Base-by-base conservation (phyloP, 92 coral and sea anemone genomes). In the Pocillopora meandrina region DNA sequence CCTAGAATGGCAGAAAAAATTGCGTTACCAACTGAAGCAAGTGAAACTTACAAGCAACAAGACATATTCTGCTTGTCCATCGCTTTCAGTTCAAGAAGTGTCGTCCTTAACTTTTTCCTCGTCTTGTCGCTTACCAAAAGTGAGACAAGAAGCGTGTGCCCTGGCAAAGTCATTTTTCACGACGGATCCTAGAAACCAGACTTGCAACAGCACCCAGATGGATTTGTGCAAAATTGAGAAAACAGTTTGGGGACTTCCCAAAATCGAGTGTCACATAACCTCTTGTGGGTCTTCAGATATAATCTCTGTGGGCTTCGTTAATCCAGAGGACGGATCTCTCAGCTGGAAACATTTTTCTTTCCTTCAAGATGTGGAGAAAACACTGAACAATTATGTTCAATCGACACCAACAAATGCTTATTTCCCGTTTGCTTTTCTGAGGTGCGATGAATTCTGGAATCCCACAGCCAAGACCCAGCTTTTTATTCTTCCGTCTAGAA, bases 361-460 rank as follows among this genome's bases (percentile, higher is more conserved):
- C 18, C 85, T 87, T 57, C 79, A 87, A 21, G 85, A 79, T 36
- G 86, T 80, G 13, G 90, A 87, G 74, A 62, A 62, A 12, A 63
- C 64, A 19, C 74, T 87, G 70, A 87, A 80, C 35, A 56, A 76
- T 31, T 72, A 79, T 31, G 23, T 80, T 49, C 74, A 65, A 63
- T 33, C 34, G 36, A 73, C 79, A 58, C 21, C 86, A 8, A 16
- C 72, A 26, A 42, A 65, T 18, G 79, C 12, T 3, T 74, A 87
- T 3, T 74, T 73, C 18, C 85, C 90, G 16, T 86, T 80, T 47
- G 73, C 76, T 76, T 87, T 87, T 34, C 57, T 86, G 31, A 80
- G 85, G 33, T 87, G 90, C 58, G 90, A 76, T 36, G 65, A 79
- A 21, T 87, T 87, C 55, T 87, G 85, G 86, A 56, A 87, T 36